Evolutionary conservation across 1,140 invertebrate genomes (phyloP).

Genomic region (Drosophila kikkawai): DNA sequence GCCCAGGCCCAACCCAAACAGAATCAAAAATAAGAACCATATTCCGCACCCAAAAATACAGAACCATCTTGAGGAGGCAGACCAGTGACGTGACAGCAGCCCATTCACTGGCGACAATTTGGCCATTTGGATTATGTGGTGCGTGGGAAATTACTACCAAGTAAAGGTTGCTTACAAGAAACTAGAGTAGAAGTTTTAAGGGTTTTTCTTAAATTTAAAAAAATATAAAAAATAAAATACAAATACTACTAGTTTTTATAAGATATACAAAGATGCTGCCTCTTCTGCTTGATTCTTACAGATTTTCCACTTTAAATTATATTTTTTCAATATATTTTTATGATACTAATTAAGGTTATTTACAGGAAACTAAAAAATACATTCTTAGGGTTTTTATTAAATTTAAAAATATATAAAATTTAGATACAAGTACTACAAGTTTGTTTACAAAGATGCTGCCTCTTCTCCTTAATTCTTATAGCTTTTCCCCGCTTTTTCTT

Average conservation of each 20-base stretch:
- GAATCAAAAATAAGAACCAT: constrained; percentile 17
- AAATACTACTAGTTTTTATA: too few species aligned
- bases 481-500: too few species aligned
- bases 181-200: not conserved
- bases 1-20: constrained; percentile 19
- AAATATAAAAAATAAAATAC: too few species aligned
- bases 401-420: too few species aligned
- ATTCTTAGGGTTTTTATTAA: too few species aligned
- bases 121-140: constrained; percentile 69
- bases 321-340: too few species aligned
- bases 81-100: constrained; percentile 70
- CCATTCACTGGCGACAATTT: constrained; percentile 77
- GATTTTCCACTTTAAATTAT: too few species aligned
- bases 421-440: too few species aligned
- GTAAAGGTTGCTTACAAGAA: constrained; percentile 8
- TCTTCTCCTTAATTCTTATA: not conserved
- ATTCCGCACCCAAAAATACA: constrained; percentile 18
- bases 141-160: constrained; percentile 62
- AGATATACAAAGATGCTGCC: not conserved
- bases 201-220: too few species aligned
- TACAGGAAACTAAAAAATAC: too few species aligned
- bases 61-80: constrained; percentile 22
- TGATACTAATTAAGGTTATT: too few species aligned
- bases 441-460: too few species aligned
- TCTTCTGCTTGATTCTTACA: not conserved